These are phyloP conservation scores for Conus canariensis DNA, from an alignment of 2,888 invertebrate genomes.

Conservation along the genomic window DNA sequence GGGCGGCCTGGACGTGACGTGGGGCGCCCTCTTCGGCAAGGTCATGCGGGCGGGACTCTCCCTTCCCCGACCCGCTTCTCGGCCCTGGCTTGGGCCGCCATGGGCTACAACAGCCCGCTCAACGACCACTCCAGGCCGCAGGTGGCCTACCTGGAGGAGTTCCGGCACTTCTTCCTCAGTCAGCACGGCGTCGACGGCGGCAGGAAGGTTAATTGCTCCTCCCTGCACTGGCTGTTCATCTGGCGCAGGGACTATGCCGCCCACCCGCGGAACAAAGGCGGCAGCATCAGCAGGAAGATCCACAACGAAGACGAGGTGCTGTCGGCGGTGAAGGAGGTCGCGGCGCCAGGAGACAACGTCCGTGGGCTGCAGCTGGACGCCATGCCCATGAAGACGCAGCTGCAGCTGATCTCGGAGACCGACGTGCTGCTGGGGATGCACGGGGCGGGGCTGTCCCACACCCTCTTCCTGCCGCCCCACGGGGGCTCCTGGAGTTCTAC, in stretches of 20 bases:
- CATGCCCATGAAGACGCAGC: slow-evolving; percentile 69
- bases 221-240: slow-evolving; percentile 71
- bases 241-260: slow-evolving; percentile 76
- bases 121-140: slow-evolving; percentile 59
- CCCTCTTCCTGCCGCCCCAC: slow-evolving; percentile 73
- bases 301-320: slow-evolving; percentile 75
- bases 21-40: slow-evolving; percentile 72
- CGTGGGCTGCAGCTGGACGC: slow-evolving; percentile 69
- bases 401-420: slow-evolving; percentile 65
- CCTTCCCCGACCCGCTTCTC: slow-evolving; percentile 55
- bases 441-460: slow-evolving; percentile 76
- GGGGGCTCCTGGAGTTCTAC: slow-evolving; percentile 72
- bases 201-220: slow-evolving; percentile 61
- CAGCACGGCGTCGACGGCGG: slow-evolving; percentile 49
- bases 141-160: slow-evolving; percentile 71
- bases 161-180: slow-evolving; percentile 71
- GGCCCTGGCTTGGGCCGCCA: slow-evolving; percentile 69
- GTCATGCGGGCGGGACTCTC: slow-evolving; percentile 59
- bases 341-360: slow-evolving; percentile 51
- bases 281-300: slow-evolving; percentile 73
- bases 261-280: slow-evolving; percentile 76
- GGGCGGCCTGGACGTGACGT: slow-evolving; percentile 71
- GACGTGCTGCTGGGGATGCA: slow-evolving; percentile 78
- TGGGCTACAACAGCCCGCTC: slow-evolving; percentile 73
- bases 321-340: slow-evolving; percentile 52